Percentiles rank a stretch among this genome's conserved stretches.
Evolutionary conservation across 2,113 vertebrate genomes (phyloP).

Genomic region (Hassar affinis): DNA sequence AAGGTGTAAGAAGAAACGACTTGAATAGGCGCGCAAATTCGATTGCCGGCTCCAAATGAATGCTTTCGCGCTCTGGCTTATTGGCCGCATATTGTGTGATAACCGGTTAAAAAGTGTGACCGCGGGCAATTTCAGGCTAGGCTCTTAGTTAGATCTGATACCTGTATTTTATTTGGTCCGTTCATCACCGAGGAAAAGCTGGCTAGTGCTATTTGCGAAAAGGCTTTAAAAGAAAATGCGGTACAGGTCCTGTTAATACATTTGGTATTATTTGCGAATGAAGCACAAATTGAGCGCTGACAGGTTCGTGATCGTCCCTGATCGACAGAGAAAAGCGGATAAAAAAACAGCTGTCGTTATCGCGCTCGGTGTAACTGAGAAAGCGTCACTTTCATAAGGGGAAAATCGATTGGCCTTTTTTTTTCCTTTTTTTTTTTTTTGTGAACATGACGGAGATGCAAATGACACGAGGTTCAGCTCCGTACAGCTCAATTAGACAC

Average conservation of each 20-base stretch:
- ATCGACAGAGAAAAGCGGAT: neutral
- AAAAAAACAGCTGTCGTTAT: conserved; percentile 12
- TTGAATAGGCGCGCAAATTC: conserved; percentile 4
- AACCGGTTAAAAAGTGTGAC: conserved; percentile 20
- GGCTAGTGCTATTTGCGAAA: neutral
- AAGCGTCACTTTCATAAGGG: neutral
- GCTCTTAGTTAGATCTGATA: neutral
- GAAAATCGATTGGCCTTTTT: neutral
- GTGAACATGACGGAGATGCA: neutral
- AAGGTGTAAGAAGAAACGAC: neutral
- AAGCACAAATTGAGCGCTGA: neutral
- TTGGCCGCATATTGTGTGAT: neutral
- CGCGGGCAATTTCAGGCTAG: neutral
- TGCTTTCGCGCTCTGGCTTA: conserved; percentile 4
- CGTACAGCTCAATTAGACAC: conserved; percentile 13
- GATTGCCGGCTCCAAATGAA: conserved; percentile 15
- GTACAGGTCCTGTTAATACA: neutral
- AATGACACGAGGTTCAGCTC: conserved; percentile 8
- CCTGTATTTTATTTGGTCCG: neutral
- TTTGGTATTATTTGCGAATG: neutral
- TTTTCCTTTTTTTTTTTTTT: too few relatives aligned
- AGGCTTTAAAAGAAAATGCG: neutral
- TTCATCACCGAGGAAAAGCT: neutral
- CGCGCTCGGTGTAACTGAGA: neutral
- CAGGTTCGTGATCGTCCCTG: neutral